These are phyloP conservation scores for Steromphala cineraria DNA, from an alignment of 2,888 invertebrate species.

Conservation along the genomic window DNA sequence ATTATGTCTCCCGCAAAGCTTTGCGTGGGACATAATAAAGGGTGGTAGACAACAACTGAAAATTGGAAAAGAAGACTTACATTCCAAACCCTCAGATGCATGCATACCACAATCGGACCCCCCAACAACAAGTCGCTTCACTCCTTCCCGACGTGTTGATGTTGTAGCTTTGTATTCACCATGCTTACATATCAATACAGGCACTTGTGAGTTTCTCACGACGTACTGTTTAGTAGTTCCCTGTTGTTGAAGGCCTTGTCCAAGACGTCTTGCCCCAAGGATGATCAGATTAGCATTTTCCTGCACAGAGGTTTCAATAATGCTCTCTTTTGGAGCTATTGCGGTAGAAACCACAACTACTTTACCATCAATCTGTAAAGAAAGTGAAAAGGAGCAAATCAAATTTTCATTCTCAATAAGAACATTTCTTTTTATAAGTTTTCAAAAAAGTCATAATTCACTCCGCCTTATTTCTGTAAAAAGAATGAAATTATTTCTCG, in stretches of 20 bases:
- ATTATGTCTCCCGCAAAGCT: too few relatives aligned
- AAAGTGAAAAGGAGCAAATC: too few relatives aligned
- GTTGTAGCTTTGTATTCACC: too few relatives aligned
- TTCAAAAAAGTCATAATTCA: too few relatives aligned
- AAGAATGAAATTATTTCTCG: too few relatives aligned
- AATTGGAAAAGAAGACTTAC: too few relatives aligned
- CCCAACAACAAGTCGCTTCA: background rate
- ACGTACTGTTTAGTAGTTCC: background rate
- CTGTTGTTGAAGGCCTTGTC: background rate
- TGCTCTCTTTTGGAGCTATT: background rate
- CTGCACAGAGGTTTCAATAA: background rate
- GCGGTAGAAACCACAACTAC: background rate
- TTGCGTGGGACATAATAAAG: too few relatives aligned
- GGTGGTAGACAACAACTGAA: too few relatives aligned
- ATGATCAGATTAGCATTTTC: background rate
- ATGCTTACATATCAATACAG: background rate
- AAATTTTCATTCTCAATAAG: too few relatives aligned
- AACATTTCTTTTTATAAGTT: too few relatives aligned
- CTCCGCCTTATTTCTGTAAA: too few relatives aligned
- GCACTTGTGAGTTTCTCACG: background rate
- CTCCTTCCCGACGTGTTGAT: background rate
- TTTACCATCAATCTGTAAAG: background rate
- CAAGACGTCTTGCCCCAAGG: background rate
- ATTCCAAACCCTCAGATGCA: background rate
- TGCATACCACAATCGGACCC: background rate